Conservation (phyloP, 2,113 vertebrate genomes). For the Petroica traversi region DNA sequence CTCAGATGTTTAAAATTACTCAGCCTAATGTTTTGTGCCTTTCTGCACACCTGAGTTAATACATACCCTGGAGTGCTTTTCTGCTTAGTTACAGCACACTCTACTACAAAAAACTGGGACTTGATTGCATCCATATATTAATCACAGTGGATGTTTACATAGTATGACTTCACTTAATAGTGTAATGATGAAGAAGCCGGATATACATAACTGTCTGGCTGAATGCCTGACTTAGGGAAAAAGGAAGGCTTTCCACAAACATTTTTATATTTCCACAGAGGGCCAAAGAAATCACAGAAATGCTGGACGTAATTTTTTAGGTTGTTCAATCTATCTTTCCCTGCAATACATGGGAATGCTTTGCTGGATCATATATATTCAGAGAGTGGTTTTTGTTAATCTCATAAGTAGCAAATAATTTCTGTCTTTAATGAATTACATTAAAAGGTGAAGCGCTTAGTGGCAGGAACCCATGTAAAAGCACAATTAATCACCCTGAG, state of each 20-base stretch:
- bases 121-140: conserved; percentile 43
- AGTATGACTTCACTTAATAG: conserved; percentile 25
- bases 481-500: not conserved
- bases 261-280: not conserved
- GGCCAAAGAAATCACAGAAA: conserved; percentile 23
- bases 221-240: not conserved
- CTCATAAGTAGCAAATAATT: conserved; percentile 12
- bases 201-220: conserved; percentile 10
- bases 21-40: not conserved
- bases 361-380: not conserved
- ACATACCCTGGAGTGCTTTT: not conserved
- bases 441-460: conserved; percentile 4
- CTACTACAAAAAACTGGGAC: not conserved
- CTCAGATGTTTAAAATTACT: conserved; percentile 32
- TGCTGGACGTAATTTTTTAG: not conserved
- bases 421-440: conserved; percentile 12
- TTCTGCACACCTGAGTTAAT: conserved; percentile 46
- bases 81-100: not conserved
- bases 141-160: conserved; percentile 33
- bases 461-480: not conserved
- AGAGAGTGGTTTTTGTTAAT: not conserved
- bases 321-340: not conserved
- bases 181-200: not conserved
- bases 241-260: not conserved
- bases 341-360: not conserved